A percentile compares a stretch with the other conserved stretches of the same genome.
phyloP scores from a whole-genome alignment of 35 echinoderm and acorn worm species.

The Apostichopus californicus region DNA sequence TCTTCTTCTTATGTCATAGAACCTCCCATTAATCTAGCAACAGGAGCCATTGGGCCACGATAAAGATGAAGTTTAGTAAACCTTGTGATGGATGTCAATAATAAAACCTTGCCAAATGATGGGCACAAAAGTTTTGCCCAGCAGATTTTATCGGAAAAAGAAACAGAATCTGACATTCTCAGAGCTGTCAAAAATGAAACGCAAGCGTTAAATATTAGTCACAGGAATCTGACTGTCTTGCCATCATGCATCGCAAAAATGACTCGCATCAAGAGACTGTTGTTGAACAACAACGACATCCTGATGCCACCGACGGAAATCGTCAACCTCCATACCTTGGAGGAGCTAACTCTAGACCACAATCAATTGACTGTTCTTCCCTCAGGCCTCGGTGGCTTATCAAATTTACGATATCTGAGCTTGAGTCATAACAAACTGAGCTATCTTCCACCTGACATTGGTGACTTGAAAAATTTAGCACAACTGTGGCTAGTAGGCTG shows the following conservation, averaged over 20 bases:
- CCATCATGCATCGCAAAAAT: constrained; percentile 74
- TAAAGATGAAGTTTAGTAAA: neutral
- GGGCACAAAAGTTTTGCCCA: neutral
- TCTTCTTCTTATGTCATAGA: too few relatives aligned
- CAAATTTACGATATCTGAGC: constrained; percentile 83
- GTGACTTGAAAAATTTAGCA: constrained; percentile 75
- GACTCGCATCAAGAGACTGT: constrained; percentile 65
- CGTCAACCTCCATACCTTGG: constrained; percentile 62
- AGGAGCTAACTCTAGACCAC: constrained; percentile 87
- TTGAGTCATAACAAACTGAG: constrained; percentile 88
- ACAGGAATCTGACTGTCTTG: constrained; percentile 71
- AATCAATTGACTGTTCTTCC: constrained; percentile 87
- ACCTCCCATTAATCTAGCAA: too few relatives aligned
- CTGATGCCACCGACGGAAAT: constrained; percentile 93
- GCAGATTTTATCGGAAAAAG: constrained; percentile 9
- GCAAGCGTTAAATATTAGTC: constrained; percentile 78
- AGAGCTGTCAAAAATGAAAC: constrained; percentile 37
- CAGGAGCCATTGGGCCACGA: too few relatives aligned
- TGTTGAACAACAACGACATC: constrained; percentile 89
- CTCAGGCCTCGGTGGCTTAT: constrained; percentile 78
- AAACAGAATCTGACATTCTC: constrained; percentile 28
- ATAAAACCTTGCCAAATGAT: neutral
- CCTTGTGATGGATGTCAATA: neutral
- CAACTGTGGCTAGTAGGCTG: constrained; percentile 84
- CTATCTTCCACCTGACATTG: constrained; percentile 87